Conservation (phyloP, 2,797 vertebrate genomes). For the Coregonus sp. region DNA sequence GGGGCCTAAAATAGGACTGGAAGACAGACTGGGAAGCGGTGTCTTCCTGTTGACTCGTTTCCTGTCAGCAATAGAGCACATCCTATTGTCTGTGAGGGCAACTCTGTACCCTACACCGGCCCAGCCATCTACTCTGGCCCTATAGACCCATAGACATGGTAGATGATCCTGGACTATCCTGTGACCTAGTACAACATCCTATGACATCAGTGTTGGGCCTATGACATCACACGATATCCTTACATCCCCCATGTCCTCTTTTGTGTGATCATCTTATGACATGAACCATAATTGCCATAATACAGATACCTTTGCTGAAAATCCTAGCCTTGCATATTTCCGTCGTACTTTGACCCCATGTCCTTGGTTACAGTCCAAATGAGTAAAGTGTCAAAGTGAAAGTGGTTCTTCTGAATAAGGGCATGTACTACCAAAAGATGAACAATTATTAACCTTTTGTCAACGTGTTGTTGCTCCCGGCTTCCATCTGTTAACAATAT, state of each 20-base stretch:
- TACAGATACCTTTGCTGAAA: background rate
- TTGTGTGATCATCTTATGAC: background rate
- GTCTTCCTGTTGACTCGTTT: constrained; percentile 50
- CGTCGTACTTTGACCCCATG: background rate
- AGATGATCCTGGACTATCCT: background rate
- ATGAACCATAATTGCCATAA: background rate
- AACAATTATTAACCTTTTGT: background rate
- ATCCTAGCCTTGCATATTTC: background rate
- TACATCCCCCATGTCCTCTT: background rate
- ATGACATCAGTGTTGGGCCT: background rate
- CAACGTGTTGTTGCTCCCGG: background rate
- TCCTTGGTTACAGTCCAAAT: background rate
- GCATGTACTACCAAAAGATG: background rate
- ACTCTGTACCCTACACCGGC: background rate
- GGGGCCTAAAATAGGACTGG: background rate
- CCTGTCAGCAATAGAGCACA: constrained; percentile 32
- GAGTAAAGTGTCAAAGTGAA: background rate
- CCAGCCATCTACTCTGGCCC: background rate
- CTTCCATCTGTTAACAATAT: no score
- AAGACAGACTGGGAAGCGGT: constrained; percentile 29
- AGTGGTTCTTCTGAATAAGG: background rate
- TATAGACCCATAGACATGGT: background rate
- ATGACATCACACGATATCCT: background rate
- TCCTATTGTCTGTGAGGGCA: constrained; percentile 41
- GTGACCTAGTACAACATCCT: background rate